These are phyloP conservation scores for Drosophila quinaria DNA, from an alignment of 2,888 invertebrate genomes.

Conservation along the genomic window DNA sequence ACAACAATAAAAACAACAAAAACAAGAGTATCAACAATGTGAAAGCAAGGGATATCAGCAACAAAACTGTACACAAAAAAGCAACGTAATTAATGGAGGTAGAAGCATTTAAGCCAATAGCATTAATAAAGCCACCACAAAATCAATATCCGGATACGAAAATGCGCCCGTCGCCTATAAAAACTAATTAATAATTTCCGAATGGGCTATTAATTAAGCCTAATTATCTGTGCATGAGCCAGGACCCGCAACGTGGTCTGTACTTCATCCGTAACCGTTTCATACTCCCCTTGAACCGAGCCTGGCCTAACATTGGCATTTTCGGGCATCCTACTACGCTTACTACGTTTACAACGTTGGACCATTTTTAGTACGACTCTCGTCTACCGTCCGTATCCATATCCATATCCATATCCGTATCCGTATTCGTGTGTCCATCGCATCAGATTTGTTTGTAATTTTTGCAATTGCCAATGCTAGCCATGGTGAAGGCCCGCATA, in stretches of 20 bases:
- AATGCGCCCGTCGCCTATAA: constrained; percentile 85
- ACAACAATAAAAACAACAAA: constrained; percentile 41
- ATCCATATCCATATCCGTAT: no score
- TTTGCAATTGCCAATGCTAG: constrained; percentile 33
- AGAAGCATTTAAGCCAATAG: constrained; percentile 85
- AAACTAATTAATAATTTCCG: constrained; percentile 86
- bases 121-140: constrained; percentile 86
- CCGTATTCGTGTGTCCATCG: constrained; percentile 28
- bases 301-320: constrained; percentile 24
- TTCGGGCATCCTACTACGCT: constrained; percentile 14
- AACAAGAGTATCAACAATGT: constrained; percentile 1
- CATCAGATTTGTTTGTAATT: constrained; percentile 64
- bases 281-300: neutral
- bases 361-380: constrained; percentile 14
- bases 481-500: constrained; percentile 72
- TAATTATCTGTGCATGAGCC: constrained; percentile 85
- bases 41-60: constrained; percentile 23
- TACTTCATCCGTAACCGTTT: constrained; percentile 49
- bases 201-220: constrained; percentile 86
- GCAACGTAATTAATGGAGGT: constrained; percentile 85
- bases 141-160: constrained; percentile 86
- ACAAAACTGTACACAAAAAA: constrained; percentile 74
- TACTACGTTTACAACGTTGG: constrained; percentile 42
- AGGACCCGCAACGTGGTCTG: constrained; percentile 69
- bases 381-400: neutral